A percentile compares a stretch with the other conserved stretches of the same genome.
These are phyloP conservation scores for Prunella himalayana DNA, from an alignment of 2,113 vertebrate species.

Conservation along the genomic window DNA sequence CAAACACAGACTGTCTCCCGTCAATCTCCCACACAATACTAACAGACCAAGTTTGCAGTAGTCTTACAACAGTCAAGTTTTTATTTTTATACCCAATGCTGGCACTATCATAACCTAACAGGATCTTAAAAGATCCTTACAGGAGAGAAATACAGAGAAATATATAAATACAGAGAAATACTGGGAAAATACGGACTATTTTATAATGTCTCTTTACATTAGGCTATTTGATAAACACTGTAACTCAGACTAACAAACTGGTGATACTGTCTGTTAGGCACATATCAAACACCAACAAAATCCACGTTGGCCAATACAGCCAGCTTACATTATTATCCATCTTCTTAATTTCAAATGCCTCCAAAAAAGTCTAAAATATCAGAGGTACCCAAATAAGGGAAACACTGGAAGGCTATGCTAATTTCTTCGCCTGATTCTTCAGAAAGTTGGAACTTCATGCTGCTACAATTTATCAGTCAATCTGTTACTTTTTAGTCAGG, in stretches of 20 bases:
- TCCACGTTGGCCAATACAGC: not conserved
- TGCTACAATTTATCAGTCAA: not conserved
- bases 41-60: not conserved
- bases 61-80: not conserved
- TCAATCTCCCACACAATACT: too few species aligned
- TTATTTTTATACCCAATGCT: not conserved
- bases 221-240: not conserved
- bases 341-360: not conserved
- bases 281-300: not conserved
- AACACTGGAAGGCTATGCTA: not conserved
- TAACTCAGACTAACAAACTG: not conserved
- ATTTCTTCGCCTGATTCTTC: not conserved
- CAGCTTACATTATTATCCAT: not conserved
- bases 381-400: not conserved
- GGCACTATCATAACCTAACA: not conserved
- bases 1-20: too few species aligned
- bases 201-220: not conserved
- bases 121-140: not conserved
- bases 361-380: not conserved
- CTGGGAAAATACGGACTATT: not conserved
- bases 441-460: not conserved
- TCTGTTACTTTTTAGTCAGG: not conserved
- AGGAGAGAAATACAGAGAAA: not conserved
- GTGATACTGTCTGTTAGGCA: not conserved
- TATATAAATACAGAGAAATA: not conserved